Percentiles rank a stretch among this genome's conserved stretches.
phyloP scores from a whole-genome alignment of 2,888 invertebrate genomes.

The Sussaba pulchella region DNA sequence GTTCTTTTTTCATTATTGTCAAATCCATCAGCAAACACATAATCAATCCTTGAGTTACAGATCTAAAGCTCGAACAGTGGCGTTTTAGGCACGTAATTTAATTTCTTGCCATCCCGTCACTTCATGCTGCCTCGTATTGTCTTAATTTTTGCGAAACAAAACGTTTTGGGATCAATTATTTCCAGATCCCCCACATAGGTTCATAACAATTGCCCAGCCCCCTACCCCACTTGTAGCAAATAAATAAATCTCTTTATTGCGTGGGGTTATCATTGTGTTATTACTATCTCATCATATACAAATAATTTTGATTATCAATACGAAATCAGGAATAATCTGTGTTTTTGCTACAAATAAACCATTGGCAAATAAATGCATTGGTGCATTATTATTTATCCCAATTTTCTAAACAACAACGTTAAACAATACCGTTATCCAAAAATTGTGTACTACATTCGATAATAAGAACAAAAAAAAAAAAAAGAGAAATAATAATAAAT shows the following conservation, averaged over 20 bases:
- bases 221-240: slow-evolving; percentile 69
- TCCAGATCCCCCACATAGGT: slow-evolving; percentile 79
- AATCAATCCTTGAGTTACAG: neutral
- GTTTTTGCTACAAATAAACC: slow-evolving; percentile 76
- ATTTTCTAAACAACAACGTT: slow-evolving; percentile 64
- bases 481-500: slow-evolving; percentile 49
- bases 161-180: slow-evolving; percentile 82
- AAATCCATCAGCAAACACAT: too few relatives aligned
- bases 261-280: slow-evolving; percentile 74
- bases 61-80: neutral
- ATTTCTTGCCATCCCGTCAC: slow-evolving; percentile 72
- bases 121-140: slow-evolving; percentile 82
- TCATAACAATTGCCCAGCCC: slow-evolving; percentile 53
- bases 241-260: slow-evolving; percentile 72
- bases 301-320: slow-evolving; percentile 62
- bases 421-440: slow-evolving; percentile 67
- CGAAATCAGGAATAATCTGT: slow-evolving; percentile 54
- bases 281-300: slow-evolving; percentile 55
- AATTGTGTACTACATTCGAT: slow-evolving; percentile 67
- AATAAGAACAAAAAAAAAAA: slow-evolving; percentile 11
- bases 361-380: slow-evolving; percentile 79
- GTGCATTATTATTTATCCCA: slow-evolving; percentile 81
- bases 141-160: slow-evolving; percentile 81
- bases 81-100: neutral
- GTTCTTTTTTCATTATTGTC: slow-evolving; percentile 34